These are phyloP conservation scores for Myopa testacea DNA, from an alignment of 2,888 invertebrate species.

Conservation along the genomic window DNA sequence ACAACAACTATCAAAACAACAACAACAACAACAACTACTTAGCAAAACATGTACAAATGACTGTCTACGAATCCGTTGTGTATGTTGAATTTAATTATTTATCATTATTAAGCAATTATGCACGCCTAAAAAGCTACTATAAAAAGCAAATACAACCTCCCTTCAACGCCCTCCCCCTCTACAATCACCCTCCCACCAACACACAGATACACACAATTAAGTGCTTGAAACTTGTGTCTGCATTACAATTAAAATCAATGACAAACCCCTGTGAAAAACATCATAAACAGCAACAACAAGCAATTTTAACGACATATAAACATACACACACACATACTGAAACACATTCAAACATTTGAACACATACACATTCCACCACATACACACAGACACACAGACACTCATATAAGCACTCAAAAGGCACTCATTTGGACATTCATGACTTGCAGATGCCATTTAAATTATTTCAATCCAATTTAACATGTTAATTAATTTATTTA, in stretches of 20 bases:
- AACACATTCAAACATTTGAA: not conserved
- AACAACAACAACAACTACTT: too few relatives aligned
- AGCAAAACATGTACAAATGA: too few relatives aligned
- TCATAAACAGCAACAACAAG: not conserved
- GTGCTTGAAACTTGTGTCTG: not conserved
- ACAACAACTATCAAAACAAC: not conserved
- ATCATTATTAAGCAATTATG: not conserved
- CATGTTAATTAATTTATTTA: not conserved
- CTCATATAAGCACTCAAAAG: not conserved
- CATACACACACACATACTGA: not conserved
- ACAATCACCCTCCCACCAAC: too few relatives aligned
- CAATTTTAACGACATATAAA: not conserved
- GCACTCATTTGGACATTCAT: not conserved
- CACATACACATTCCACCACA: not conserved
- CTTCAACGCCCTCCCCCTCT: too few relatives aligned
- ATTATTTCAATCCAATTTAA: not conserved
- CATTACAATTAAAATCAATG: constrained; percentile 1
- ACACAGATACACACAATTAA: too few relatives aligned
- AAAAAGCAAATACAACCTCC: not conserved
- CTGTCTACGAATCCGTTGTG: not conserved
- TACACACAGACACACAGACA: not conserved
- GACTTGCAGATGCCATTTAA: not conserved
- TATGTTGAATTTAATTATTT: constrained; percentile 6
- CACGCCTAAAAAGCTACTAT: not conserved
- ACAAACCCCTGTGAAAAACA: not conserved